Base-by-base conservation (phyloP, 2,888 invertebrate genomes). In the Ditula angustiorana region DNA sequence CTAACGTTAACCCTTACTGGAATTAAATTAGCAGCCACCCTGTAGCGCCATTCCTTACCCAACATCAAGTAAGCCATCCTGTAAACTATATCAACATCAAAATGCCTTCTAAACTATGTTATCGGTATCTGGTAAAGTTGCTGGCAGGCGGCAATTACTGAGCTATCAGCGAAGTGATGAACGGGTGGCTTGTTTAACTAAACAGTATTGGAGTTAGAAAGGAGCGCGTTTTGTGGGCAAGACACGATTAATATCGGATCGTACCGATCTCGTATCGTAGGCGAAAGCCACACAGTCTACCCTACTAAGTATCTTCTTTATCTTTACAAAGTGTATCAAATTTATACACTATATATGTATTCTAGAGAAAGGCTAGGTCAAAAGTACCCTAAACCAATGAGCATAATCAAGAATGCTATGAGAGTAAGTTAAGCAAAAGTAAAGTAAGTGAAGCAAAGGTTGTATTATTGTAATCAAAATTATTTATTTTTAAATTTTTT, bases 91-190 rank as follows among this genome's bases (percentile, higher is more conserved):
- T 35, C 24, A 37, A 21, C 53, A 24, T 26, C 35, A 35, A 50
- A 50, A 50, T 19, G 26, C 30, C 30, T 50, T 5, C 21, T 10
- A 11, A 33, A 50, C 50, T 50, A 50, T 50, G 16, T 49, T 49
- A 49, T 4, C 30, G 30, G 30, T 5, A 30, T 28, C 50, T 21
- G 30, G 16, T 16, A 30, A 30, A 11, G 11, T 24, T 47, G 23
- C n/a, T 26, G 8, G 8, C 16, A 24, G n/a, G 49, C 28, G 11
- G 16, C 30, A 50, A 50, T 30, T 50, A 50, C 30, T 5, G 16
- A 21, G 28, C 46, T 49, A 26, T 28, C 49, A 49, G 28, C 35
- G 13, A 16, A 37, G 35, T 13, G 35, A 37, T 7, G 35, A 11
- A 24, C n/a, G 13, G 23, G 24, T n/a, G 24, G 24, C 47, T 24